Evolutionary conservation across 2,888 invertebrate species (phyloP).

Genomic region (Antheraea assamensis): DNA sequence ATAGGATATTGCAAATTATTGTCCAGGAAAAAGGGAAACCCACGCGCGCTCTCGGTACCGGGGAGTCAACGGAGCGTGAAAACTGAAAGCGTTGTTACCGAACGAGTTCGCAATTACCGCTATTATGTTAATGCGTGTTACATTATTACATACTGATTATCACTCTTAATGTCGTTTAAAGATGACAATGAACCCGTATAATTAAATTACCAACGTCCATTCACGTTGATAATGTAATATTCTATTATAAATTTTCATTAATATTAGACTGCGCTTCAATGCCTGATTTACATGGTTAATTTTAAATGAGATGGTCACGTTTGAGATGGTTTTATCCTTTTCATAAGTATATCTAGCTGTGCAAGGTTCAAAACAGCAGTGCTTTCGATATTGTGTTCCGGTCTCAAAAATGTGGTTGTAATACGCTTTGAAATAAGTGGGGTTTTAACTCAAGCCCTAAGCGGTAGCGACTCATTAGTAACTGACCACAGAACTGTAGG

Average conservation of each 20-base stretch:
- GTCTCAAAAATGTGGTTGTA: no score
- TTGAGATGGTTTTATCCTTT: no score
- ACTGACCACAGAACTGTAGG: no score
- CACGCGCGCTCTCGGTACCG: conserved; percentile 12
- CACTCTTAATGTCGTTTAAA: neutral
- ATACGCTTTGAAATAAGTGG: no score
- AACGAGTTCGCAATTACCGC: conserved; percentile 20
- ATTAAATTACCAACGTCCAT: neutral
- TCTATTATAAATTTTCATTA: no score
- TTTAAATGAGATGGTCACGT: no score
- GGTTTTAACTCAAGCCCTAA: no score
- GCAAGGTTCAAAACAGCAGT: no score
- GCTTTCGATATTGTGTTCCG: no score
- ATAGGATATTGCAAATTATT: neutral
- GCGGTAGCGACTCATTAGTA: no score
- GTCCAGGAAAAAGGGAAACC: conserved; percentile 29
- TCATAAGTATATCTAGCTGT: no score
- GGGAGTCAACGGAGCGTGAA: conserved; percentile 21
- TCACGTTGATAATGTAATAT: neutral
- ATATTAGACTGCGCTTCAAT: neutral
- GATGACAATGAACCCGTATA: conserved; percentile 3
- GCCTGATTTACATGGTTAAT: neutral
- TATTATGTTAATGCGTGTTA: neutral
- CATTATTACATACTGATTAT: conserved; percentile 10
- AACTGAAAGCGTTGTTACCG: conserved; percentile 31